These are phyloP conservation scores for Ischnus inquisitorius DNA, from an alignment of 2,888 invertebrate genomes.

Conservation along the genomic window DNA sequence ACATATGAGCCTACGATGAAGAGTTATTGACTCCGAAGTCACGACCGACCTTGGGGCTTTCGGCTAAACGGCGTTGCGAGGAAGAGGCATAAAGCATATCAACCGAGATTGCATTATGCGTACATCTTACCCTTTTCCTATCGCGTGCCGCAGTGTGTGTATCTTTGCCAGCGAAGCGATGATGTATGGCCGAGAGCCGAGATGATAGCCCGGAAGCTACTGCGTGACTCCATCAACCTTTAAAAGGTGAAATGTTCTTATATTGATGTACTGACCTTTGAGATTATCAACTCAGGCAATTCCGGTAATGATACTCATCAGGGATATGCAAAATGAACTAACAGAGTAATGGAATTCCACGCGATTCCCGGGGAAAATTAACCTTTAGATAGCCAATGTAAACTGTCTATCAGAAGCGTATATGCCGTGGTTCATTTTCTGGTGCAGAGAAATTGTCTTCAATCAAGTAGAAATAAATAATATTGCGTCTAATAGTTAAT, in stretches of 20 bases:
- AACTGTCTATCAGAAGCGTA: background rate
- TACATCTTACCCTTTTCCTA: slow-evolving; percentile 24
- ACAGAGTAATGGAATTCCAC: slow-evolving; percentile 31
- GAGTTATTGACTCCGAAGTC: slow-evolving; percentile 19
- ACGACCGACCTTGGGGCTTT: slow-evolving; percentile 16
- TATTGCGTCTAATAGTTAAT: background rate
- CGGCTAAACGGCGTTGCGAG: background rate
- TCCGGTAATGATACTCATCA: slow-evolving; percentile 65
- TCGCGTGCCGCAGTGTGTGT: slow-evolving; percentile 16
- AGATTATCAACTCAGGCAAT: slow-evolving; percentile 62
- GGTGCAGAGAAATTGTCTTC: background rate
- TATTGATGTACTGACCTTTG: slow-evolving; percentile 51
- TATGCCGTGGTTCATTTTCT: background rate
- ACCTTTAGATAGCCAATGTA: background rate
- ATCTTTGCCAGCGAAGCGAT: slow-evolving; percentile 51
- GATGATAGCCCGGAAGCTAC: slow-evolving; percentile 67
- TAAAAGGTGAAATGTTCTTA: slow-evolving; percentile 52
- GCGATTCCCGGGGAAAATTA: slow-evolving; percentile 23
- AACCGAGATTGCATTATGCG: slow-evolving; percentile 23
- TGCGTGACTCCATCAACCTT: slow-evolving; percentile 67
- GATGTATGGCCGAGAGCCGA: slow-evolving; percentile 50
- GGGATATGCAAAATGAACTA: slow-evolving; percentile 61
- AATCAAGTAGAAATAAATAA: too few relatives aligned
- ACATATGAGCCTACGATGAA: background rate
- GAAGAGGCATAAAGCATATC: slow-evolving; percentile 1